Evolutionary conservation across 2,888 invertebrate species (phyloP).

Genomic region (Monopis laevigella): DNA sequence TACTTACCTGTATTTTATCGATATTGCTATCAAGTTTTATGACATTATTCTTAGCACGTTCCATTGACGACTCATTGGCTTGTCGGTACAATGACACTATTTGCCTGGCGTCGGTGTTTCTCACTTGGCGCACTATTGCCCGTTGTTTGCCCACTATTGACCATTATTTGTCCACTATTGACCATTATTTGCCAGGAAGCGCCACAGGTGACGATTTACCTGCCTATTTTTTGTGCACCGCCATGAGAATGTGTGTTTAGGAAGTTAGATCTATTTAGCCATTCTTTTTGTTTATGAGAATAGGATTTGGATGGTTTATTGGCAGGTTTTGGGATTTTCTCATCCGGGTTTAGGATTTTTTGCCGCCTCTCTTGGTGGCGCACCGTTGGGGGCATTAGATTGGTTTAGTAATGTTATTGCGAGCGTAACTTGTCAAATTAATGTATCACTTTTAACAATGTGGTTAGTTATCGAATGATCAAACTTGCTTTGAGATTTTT

Average conservation of each 20-base stretch:
- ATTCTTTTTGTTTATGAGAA: constrained; percentile 20
- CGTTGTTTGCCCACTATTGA: no score
- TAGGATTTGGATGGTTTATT: constrained; percentile 16
- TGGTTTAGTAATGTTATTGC: constrained; percentile 4
- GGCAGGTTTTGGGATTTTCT: constrained; percentile 3
- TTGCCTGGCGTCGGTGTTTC: no score
- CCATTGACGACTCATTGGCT: no score
- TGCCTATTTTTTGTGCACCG: constrained; percentile 34
- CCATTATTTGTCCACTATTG: constrained; percentile 8
- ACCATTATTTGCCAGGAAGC: constrained; percentile 25
- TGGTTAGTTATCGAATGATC: constrained; percentile 4
- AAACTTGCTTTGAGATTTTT: no score
- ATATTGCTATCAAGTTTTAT: no score
- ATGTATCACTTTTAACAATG: constrained; percentile 6
- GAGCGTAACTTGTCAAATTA: constrained; percentile 2
- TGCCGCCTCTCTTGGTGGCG: constrained; percentile 3
- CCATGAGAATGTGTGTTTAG: constrained; percentile 29
- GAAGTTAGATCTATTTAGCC: constrained; percentile 30
- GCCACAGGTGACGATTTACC: constrained; percentile 51
- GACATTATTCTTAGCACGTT: no score
- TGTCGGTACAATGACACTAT: no score
- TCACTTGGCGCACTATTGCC: no score
- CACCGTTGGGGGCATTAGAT: neutral
- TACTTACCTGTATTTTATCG: no score
- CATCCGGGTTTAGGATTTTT: constrained; percentile 12